A percentile compares a stretch with the other conserved stretches of the same genome.
These are phyloP conservation scores for Vulpes ferrilata DNA, from an alignment of 2,113 vertebrate genomes.

Conservation along the genomic window DNA sequence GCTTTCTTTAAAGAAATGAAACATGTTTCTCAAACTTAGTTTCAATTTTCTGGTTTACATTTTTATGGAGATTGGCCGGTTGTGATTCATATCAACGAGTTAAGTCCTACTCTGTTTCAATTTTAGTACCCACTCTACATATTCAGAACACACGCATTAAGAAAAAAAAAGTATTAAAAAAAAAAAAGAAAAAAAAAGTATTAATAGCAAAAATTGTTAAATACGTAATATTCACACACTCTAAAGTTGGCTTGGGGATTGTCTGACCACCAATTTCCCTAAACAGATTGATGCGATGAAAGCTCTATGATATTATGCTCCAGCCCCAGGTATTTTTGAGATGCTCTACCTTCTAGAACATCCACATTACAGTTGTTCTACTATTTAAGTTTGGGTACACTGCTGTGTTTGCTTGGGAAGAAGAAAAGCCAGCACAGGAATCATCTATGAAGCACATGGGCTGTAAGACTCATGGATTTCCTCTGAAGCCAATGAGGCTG, in stretches of 20 bases:
- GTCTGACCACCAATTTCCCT: neutral
- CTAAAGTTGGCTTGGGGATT: neutral
- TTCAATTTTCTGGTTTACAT: neutral
- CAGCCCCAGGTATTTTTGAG: neutral
- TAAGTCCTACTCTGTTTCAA: neutral
- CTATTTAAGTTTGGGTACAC: neutral
- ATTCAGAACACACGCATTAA: neutral
- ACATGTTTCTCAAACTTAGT: neutral
- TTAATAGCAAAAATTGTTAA: neutral
- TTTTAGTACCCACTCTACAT: neutral
- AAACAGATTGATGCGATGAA: fast-evolving
- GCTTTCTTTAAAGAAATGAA: neutral
- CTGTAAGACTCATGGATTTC: neutral
- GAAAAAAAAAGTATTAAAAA: neutral
- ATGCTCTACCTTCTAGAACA: neutral
- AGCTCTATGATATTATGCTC: no score
- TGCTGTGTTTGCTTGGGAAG: neutral
- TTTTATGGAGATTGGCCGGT: neutral
- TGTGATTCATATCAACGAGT: neutral
- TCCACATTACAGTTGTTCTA: fast-evolving
- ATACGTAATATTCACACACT: neutral
- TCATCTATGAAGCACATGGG: neutral
- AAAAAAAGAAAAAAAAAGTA: no score
- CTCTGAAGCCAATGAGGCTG: neutral
- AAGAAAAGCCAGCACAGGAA: neutral